Base-by-base conservation (phyloP, 2,113 vertebrate species). In the Poicephalus gulielmi region DNA sequence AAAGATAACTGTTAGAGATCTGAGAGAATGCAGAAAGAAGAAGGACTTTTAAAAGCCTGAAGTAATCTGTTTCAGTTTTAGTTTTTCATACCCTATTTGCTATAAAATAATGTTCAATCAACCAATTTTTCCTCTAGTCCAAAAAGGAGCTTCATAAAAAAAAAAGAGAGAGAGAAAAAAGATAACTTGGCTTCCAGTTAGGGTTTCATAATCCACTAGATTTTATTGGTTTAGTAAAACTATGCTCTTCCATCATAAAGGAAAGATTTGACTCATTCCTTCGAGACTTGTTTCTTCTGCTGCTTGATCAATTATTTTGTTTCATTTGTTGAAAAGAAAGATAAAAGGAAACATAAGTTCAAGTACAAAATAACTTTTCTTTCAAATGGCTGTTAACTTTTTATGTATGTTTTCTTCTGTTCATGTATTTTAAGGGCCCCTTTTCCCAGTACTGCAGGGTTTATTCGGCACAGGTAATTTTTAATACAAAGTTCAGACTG, bases 51-150 rank as follows among this genome's bases (percentile, higher is more conserved):
- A 88, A 91, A 97, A 94, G 70, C n/a, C 77, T 69, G 52, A 49
- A 66, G 39, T 96, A 84, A 92, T 96, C 47, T 93, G 90, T 92
- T 95, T 93, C 94, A 71, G 73, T 95, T 96, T 94, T 96, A 90
- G 43, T 88, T 95, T 94, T 92, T 92, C 83, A 93, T 96, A 95
- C 60, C 76, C 83, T 88, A 92, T 93, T 94, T 93, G 69, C 57
- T 86, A 89, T 87, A 94, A 94, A 96, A 84, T 91, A 82, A 88
- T 89, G 39, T 90, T 95, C 47, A 81, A 49, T 86, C 60, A 92
- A 74, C 43, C 57, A 60, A 41, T 75, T 93, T 85, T 92, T 86
- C 71, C 71, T 77, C 57, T 44, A 86, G 70, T 73, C 59, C n/a
- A 80, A 88, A 62, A 69, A 71, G 35, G 15, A 81, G 30, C 39